A percentile compares a stretch with the other conserved stretches of the same genome.
phyloP scores from a whole-genome alignment of 2,888 invertebrate genomes.

The Brachynemurus nebulosus region DNA sequence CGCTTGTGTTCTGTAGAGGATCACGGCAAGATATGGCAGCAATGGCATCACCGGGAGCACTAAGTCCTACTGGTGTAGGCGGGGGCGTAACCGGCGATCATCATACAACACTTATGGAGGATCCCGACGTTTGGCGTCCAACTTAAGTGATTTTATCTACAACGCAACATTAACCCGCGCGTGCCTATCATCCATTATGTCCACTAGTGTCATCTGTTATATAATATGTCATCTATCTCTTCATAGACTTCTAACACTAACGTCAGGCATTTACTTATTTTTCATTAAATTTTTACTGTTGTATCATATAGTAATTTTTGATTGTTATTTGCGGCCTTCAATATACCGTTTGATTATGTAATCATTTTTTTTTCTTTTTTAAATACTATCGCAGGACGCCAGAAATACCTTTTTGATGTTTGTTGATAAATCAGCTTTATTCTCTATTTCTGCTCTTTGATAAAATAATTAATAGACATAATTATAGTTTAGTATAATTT shows the following conservation, averaged over 20 bases:
- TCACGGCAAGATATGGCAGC: conserved; percentile 76
- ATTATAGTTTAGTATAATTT: no score
- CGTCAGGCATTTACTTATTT: conserved; percentile 26
- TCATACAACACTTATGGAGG: conserved; percentile 78
- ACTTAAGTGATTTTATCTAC: conserved; percentile 46
- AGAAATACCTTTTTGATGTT: no score
- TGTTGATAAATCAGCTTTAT: no score
- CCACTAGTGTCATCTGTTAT: neutral
- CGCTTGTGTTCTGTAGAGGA: conserved; percentile 41
- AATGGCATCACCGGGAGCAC: conserved; percentile 53
- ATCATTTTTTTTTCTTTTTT: no score
- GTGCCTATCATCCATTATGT: conserved; percentile 14
- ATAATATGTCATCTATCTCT: neutral
- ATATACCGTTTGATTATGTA: no score
- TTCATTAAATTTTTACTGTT: no score
- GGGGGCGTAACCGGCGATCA: conserved; percentile 44
- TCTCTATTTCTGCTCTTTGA: no score
- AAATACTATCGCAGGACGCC: no score
- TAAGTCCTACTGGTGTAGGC: conserved; percentile 33
- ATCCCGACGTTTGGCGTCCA: conserved; percentile 86
- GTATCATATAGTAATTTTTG: no score
- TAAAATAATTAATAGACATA: no score
- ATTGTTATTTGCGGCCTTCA: no score
- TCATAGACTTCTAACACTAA: conserved; percentile 27
- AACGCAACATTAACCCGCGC: conserved; percentile 25